These are phyloP conservation scores for Aegotheles bennettii DNA, from an alignment of 2,113 vertebrate genomes.

Conservation along the genomic window DNA sequence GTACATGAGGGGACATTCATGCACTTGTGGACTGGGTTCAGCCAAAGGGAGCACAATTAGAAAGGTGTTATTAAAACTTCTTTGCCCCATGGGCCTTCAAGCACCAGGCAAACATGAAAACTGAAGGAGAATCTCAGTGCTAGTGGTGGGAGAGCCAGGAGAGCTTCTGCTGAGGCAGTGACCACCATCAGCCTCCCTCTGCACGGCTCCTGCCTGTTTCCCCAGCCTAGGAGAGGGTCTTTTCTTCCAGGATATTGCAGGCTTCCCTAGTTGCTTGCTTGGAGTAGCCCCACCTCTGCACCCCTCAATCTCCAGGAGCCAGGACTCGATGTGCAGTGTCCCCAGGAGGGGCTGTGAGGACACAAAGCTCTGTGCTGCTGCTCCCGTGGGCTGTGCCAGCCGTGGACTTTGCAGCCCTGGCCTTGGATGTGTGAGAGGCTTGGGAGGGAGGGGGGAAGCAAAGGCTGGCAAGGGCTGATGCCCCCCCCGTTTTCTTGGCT, in stretches of 20 bases:
- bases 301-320: neutral
- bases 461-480: neutral
- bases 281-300: neutral
- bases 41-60: neutral
- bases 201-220: neutral
- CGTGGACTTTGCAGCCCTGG: neutral
- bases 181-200: neutral
- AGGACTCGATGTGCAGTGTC: neutral
- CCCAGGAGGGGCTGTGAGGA: neutral
- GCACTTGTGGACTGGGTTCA: neutral
- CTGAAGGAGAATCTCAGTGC: neutral
- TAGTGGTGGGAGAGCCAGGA: neutral
- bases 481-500: neutral
- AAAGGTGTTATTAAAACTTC: neutral
- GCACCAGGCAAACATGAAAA: neutral
- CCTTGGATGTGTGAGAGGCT: neutral
- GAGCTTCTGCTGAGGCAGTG: neutral
- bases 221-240: neutral
- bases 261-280: neutral
- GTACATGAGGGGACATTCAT: neutral
- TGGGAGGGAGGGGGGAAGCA: neutral
- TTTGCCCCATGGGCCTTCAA: neutral
- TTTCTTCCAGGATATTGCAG: neutral
- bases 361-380: neutral
- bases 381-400: no score